Conservation (phyloP, 23 tunicate genomes). For the Botrylloides violaceus region DNA sequence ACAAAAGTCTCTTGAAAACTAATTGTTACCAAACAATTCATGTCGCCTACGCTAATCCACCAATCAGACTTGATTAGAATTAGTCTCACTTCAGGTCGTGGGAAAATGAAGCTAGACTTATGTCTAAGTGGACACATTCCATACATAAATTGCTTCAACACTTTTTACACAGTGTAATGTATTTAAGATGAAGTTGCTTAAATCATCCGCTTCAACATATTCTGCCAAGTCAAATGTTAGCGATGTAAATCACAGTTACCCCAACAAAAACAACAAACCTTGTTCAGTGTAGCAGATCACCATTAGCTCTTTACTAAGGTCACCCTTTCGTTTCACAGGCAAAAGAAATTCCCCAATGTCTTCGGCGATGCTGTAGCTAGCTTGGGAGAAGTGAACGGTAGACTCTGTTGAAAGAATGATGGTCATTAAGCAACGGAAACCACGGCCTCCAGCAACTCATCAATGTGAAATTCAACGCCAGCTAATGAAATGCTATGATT, state of each 20-base stretch:
- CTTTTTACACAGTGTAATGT: no score
- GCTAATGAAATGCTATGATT: no score
- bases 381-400: conserved; percentile 55
- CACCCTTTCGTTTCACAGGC: conserved; percentile 75
- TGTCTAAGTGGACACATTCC: no score
- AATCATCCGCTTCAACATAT: no score
- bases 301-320: conserved; percentile 71
- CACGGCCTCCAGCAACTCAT: no score
- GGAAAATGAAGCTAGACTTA: no score
- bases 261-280: conserved; percentile 41
- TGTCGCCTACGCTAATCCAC: background rate
- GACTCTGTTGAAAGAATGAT: conserved; percentile 44
- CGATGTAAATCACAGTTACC: no score
- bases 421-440: no score
- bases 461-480: background rate
- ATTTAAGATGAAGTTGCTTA: no score
- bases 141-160: no score
- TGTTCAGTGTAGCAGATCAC: conserved; percentile 86
- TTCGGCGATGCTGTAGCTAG: conserved; percentile 37
- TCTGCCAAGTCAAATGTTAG: no score
- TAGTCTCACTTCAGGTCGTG: no score
- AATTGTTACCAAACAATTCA: background rate
- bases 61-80: background rate
- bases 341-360: conserved; percentile 63
- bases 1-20: background rate